Base-by-base conservation (phyloP, 2,113 vertebrate species). In the Marmota flaviventris region DNA sequence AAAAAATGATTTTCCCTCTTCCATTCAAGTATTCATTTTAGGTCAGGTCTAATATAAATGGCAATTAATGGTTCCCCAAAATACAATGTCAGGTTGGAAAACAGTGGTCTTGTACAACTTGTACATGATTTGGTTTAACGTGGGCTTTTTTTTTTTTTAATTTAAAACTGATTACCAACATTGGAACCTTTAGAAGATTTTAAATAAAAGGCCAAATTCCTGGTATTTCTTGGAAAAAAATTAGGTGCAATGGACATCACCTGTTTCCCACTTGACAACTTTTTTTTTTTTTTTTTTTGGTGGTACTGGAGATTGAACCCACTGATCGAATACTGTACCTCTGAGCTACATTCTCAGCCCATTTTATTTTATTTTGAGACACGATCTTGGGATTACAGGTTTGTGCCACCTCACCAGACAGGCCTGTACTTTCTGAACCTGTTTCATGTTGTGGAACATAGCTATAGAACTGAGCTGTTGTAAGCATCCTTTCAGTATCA, bases 141-240 rank as follows among this genome's bases (percentile, higher is more conserved):
- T 81, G 22, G 17, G 34, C 6, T 70, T 16, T 29, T 17, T 34
- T 67, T 67, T 65, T 67, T 63, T 20, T 37, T 32, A 34, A 75
- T n/a, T n/a, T 70, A 8, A 22, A 79, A 37, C 7, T 39, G 29
- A 58, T 76, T n/a, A 20, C 58, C 5, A 65, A 6, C 51, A 37
- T 91, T 94, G 65, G 72, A 83, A 75, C 14, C 42, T 90, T 72
- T 61, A 76, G 53, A 42, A 92, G 37, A 83, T 86, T 75, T 42
- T 8, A 65, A 2, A 2, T 53, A 67, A 63, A 87, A 77, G 76
- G 89, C 32, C 37, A 53, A 4, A 32, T 78, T 87, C 69, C 29
- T 51, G 6, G 11, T 58, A n/a, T 89, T 85, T 81, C 67, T 92
- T 17, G 18, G 18, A 85, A 76, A 82, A 93, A 82, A 93, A 61